Base-by-base conservation (phyloP, 2,888 invertebrate genomes). In the Hipparchia semele region DNA sequence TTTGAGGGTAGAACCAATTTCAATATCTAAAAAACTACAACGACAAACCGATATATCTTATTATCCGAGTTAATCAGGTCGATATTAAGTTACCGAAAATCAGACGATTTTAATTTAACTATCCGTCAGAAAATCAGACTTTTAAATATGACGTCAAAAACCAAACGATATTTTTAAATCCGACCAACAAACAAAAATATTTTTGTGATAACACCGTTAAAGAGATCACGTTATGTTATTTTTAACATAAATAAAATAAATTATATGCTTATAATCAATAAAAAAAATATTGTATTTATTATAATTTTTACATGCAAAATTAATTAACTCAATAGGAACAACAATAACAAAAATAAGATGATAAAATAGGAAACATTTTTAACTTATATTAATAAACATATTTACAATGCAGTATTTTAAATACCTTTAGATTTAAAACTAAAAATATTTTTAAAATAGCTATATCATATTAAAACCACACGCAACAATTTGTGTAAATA, bases 401-500 rank as follows among this genome's bases (percentile, higher is more conserved):
- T 49, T 49, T 49, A 8, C 49, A 49, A 6, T 7, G 8, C 6
- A 49, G 8, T 8, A 49, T 49, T 49, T 7, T 49, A 49, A 49
- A 49, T 49, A 49, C 49, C 8, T 56, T 56, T 13, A 13, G 13
- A 13, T 13, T n/a, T 13, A 6, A n/a, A 56, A 56, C n/a, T 8
- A 54, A 33, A 46, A 39, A 59, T 56, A 65, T 2, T 60, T 67
- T 49, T 45, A 72, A 68, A 46, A 39, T 39, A 39, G 12, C 39
- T 54, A 39, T 54, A 61, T 23, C 61, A 71, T 61, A 64, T 66
- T 70, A 54, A 33, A n/a, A 54, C 4, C 69, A 73, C 73, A 73
- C 68, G 73, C n/a, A 54, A 7, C 12, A n/a, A 12, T 56, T 13
- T 56, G 67, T 67, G 56, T 67, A 70, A 73, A 72, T 49, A 77